Evolutionary conservation across 2,113 vertebrate genomes (phyloP), one percentile per base, ranked within the genome.

Genomic region (Nycticebus coucang): DNA sequence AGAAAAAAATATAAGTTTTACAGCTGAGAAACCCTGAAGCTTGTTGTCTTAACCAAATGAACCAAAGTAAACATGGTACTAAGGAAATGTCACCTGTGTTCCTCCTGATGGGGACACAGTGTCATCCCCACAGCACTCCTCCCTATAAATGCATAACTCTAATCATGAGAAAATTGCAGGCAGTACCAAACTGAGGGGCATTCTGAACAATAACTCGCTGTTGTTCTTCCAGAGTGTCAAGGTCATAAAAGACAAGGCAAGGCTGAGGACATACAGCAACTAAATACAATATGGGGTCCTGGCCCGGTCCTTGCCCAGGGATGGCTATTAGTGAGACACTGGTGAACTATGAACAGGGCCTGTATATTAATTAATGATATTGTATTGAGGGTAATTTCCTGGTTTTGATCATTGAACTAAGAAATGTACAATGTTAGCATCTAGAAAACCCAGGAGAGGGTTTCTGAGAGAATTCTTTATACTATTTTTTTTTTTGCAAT

Each of bases 301-400:
- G 45, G 53, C 12, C 37, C 35, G 69, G 45, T 59, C n/a, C 64
- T n/a, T 15, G 64, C 59, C 92, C 55, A 79, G 69, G 83, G 21
- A 83, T 80, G 69, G 68, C 19, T 53, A 11, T 85, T 14, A 50
- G 14, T n/a, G 45, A 37, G 74, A 71, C 71, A 26, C 1, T 1
- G 9, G 79, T 26, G 62, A 93, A 74, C 75, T n/a, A 4, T 17
- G 22, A 93, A n/a, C 33, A 75, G 53, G 62, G 26, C 60, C 41
- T 91, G 33, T 21, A 85, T 50, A 74, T 55, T 55, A 83, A 85
- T 86, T 77, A 89, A 82, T 91, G 69, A 91, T 64, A 77, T 57
- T 45, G 28, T 68, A 74, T n/a, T 33, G 24, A 91, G 57, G 66
- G 84, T 84, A 55, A 85, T 75, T 41, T 85, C 50, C 66, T 59